Evolutionary conservation across 2,113 vertebrate species (phyloP).

Genomic region (Bos javanicus): DNA sequence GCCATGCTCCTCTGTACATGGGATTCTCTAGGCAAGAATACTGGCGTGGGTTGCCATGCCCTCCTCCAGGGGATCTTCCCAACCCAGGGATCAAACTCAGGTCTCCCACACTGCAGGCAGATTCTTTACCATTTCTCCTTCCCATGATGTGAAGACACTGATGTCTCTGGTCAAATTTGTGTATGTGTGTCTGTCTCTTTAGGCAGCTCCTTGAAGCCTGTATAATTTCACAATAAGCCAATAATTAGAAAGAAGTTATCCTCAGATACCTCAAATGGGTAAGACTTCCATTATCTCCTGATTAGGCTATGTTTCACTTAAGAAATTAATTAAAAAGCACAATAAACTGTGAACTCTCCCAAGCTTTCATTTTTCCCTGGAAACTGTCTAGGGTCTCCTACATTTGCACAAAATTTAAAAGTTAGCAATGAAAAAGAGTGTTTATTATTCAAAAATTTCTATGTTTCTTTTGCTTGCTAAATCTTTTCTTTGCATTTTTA

Average conservation of each 20-base stretch:
- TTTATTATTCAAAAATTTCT: neutral
- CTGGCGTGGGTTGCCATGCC: too few species aligned
- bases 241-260: neutral
- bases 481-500: neutral
- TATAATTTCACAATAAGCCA: neutral
- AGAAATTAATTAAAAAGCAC: neutral
- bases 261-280: neutral
- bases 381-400: neutral
- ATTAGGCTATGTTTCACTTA: neutral
- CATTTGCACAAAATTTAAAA: neutral
- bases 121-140: neutral
- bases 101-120: neutral
- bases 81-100: too few species aligned
- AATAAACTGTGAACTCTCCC: neutral
- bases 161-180: neutral
- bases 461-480: neutral
- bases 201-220: neutral
- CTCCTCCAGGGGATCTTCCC: too few species aligned
- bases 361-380: neutral
- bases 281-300: neutral
- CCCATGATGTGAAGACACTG: neutral
- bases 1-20: too few species aligned
- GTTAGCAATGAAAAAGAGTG: neutral
- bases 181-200: neutral
- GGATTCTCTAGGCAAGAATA: too few species aligned